phyloP scores from a whole-genome alignment of 92 coral and sea anemone species.

The Pocillopora meandrina region DNA sequence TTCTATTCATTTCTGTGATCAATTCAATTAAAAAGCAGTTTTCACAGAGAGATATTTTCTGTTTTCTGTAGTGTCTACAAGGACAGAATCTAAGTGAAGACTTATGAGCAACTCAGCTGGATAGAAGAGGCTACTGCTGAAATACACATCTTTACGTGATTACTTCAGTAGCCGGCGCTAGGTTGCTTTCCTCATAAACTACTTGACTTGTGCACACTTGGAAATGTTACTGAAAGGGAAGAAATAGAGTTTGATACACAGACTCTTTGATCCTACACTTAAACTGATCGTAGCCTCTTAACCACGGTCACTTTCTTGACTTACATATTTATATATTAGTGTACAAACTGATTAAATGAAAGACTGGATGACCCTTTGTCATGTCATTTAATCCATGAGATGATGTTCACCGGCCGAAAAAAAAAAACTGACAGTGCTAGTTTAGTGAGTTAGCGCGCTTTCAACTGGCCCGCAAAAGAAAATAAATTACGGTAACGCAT shows the following conservation, averaged over 20 bases:
- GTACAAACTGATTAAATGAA: no score
- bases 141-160: constrained; percentile 54
- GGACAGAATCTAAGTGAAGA: constrained; percentile 67
- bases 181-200: constrained; percentile 32
- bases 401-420: no score
- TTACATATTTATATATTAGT: no score
- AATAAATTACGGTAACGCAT: no score
- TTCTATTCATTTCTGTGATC: not conserved
- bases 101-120: constrained; percentile 60
- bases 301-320: no score
- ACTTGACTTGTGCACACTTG: constrained; percentile 52
- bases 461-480: no score
- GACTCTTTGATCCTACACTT: no score
- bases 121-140: constrained; percentile 66
- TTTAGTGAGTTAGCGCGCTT: no score
- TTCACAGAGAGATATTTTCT: constrained; percentile 74
- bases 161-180: constrained; percentile 69
- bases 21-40: constrained; percentile 42
- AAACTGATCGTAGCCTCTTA: no score
- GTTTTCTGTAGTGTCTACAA: constrained; percentile 66
- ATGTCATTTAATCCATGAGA: no score
- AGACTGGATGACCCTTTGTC: no score
- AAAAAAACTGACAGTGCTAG: no score
- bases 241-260: not conserved
- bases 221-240: constrained; percentile 44